Evolutionary conservation across 2,888 invertebrate genomes (phyloP).

Genomic region (Atethmia centrago): DNA sequence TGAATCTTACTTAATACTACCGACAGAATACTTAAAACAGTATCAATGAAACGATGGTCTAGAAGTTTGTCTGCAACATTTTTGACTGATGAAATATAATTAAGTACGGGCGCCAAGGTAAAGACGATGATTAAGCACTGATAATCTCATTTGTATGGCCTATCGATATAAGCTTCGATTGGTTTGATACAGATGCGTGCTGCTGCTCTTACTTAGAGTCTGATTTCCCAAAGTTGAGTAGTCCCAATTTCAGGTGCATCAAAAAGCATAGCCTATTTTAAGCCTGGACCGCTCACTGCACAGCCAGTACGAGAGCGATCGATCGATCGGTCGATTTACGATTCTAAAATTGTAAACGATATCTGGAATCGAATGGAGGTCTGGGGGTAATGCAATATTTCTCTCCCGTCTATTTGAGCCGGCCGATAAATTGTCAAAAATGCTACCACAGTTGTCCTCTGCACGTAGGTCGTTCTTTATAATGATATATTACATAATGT

Average conservation of each 20-base stretch:
- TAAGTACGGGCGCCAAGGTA: constrained; percentile 15
- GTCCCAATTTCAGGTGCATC: constrained; percentile 1
- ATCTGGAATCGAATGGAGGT: constrained; percentile 18
- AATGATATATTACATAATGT: constrained; percentile 25
- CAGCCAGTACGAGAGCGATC: too few relatives aligned
- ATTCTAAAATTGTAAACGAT: constrained; percentile 37
- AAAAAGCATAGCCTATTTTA: constrained; percentile 4
- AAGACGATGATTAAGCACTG: constrained; percentile 1
- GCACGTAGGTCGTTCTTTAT: constrained; percentile 23
- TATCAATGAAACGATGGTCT: not conserved
- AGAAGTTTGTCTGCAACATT: not conserved
- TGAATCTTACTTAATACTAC: not conserved
- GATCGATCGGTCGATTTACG: too few relatives aligned
- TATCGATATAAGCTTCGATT: not conserved
- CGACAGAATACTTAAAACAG: not conserved
- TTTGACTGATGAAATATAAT: constrained; percentile 10
- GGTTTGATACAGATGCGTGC: not conserved
- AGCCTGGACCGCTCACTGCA: not conserved
- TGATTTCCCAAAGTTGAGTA: not conserved
- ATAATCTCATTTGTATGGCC: constrained; percentile 19
- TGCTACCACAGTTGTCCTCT: constrained; percentile 2
- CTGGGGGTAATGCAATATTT: constrained; percentile 46
- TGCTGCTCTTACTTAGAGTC: not conserved
- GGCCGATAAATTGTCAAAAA: constrained; percentile 30
- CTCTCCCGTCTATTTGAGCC: constrained; percentile 24